Evolutionary conservation across 2,888 invertebrate species (phyloP), one percentile per base, ranked within the genome.

Genomic region (Synergus itoensis): DNA sequence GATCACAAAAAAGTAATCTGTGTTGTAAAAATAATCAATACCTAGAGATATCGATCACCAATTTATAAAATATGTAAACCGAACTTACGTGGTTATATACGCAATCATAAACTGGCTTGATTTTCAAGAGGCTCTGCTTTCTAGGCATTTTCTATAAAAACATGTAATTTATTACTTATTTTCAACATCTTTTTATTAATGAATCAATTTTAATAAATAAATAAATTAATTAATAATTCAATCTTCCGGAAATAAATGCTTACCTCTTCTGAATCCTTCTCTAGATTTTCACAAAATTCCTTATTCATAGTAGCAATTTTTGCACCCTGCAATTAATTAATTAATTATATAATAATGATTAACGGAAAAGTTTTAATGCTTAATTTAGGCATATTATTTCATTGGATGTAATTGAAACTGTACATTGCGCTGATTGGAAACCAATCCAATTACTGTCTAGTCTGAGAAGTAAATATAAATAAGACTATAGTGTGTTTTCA

Each of bases 61-160:
- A 48, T 48, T 73, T 57, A n/a, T 3, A 73, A 73, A 73, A 48
- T 40, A 16, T 36, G n/a, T 53, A 77, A 85, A 90, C 91, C 5
- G 79, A 86, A 90, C 92, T 91, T 88, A 92, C 92, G 87, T 92
- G 92, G 79, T 91, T 89, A 84, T 88, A 89, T 84, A 91, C 87
- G 82, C 91, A 92, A 81, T 90, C 89, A 87, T 91, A 92, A 60
- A 88, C 88, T 18, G 91, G 91, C 80, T 86, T 88, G 81, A 92
- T 86, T 85, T 86, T 87, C 83, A 88, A 82, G 84, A 91, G 81
- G 85, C 90, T 92, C 79, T 90, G 88, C 85, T 88, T 90, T 77
- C 88, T 88, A 60, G 91, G 91, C 79, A 91, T 83, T 84, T 88
- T 91, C 92, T 92, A 85, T 76, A 79, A 64, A 53, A 84, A 83